Percentiles rank a stretch among this genome's conserved stretches.
Evolutionary conservation across 2,888 invertebrate species (phyloP).

Genomic region (Noctua pronuba): DNA sequence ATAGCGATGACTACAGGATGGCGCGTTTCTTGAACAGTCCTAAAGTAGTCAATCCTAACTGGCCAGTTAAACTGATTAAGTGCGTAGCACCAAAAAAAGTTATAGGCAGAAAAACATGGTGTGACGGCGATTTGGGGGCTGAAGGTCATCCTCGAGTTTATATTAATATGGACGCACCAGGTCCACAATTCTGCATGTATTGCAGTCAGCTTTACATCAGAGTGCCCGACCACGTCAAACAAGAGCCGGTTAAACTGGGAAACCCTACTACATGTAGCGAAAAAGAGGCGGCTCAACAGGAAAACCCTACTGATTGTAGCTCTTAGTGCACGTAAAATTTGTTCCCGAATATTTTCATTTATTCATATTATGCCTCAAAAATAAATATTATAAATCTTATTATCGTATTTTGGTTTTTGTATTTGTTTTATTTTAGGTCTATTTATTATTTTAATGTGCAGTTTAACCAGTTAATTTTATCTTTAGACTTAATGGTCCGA

Average conservation of each 20-base stretch:
- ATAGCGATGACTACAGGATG: slow-evolving; percentile 46
- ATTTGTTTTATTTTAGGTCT: neutral
- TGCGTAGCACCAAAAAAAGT: slow-evolving; percentile 17
- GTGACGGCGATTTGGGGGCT: slow-evolving; percentile 39
- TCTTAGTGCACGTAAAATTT: neutral
- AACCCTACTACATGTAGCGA: neutral
- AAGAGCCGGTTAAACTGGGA: neutral
- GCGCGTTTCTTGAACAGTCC: slow-evolving; percentile 30
- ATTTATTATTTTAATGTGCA: neutral
- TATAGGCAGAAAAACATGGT: slow-evolving; percentile 32
- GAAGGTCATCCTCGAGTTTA: slow-evolving; percentile 53
- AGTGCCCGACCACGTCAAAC: neutral
- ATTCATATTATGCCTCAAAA: neutral
- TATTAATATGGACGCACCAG: slow-evolving; percentile 54
- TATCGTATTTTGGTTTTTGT: neutral
- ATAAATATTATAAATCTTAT: neutral
- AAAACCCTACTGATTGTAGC: neutral
- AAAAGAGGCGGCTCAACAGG: neutral
- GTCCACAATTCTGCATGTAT: slow-evolving; percentile 39
- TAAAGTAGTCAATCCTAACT: slow-evolving; percentile 48
- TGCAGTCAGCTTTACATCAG: slow-evolving; percentile 27
- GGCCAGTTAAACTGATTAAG: slow-evolving; percentile 17
- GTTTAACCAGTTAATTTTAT: no score
- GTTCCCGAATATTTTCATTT: neutral
- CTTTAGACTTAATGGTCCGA: no score